Evolutionary conservation across 2,888 invertebrate genomes (phyloP).

Genomic region (Glaucopsyche alexis): DNA sequence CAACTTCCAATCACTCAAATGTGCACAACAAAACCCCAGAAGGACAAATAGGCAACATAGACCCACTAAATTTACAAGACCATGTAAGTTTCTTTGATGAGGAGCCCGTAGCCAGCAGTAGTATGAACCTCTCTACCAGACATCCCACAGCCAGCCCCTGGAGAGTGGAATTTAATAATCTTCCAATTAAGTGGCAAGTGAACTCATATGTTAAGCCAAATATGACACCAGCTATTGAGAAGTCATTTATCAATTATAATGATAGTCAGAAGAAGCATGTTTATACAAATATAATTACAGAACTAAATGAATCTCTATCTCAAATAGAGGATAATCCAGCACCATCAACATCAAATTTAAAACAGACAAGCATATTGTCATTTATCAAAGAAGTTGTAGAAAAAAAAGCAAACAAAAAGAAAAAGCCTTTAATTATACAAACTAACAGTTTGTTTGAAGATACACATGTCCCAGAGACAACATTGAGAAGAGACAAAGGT

Average conservation of each 20-base stretch:
- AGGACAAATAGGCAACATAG: constrained; percentile 40
- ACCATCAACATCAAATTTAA: constrained; percentile 48
- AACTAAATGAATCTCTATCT: constrained; percentile 50
- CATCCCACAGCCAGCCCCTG: constrained; percentile 69
- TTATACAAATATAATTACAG: constrained; percentile 61
- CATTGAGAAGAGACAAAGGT: constrained; percentile 36
- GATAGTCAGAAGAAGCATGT: constrained; percentile 68
- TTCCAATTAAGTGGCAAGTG: constrained; percentile 71
- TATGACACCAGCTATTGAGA: constrained; percentile 75
- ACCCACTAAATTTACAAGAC: constrained; percentile 61
- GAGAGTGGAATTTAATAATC: constrained; percentile 66
- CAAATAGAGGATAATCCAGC: constrained; percentile 45
- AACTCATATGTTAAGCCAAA: constrained; percentile 71
- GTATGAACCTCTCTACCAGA: constrained; percentile 62
- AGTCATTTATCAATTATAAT: constrained; percentile 63
- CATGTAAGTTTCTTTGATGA: constrained; percentile 70
- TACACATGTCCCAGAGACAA: constrained; percentile 40
- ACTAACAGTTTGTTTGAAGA: constrained; percentile 53
- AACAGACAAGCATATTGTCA: constrained; percentile 70
- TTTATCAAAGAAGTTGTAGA: constrained; percentile 68
- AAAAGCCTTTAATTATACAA: constrained; percentile 47
- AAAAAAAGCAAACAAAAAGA: constrained; percentile 59
- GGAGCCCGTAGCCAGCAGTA: constrained; percentile 68
- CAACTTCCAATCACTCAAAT: neutral
- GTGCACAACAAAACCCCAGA: constrained; percentile 35